Percentiles rank a stretch among this genome's conserved stretches.
phyloP scores from a whole-genome alignment of 2,113 vertebrate species.

The Dromas ardeola region DNA sequence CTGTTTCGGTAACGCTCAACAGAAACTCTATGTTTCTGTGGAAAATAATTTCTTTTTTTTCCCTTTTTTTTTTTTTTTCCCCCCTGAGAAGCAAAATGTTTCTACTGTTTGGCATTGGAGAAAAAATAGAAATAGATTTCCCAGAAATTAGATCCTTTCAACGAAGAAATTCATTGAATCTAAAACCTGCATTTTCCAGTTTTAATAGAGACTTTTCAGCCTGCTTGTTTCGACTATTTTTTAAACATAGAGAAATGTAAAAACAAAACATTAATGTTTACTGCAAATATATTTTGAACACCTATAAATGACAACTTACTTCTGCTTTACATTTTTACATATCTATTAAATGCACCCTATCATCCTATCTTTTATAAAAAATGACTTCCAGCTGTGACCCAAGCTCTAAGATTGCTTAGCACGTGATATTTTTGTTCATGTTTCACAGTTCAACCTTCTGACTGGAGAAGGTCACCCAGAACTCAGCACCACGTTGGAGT shows the following conservation, averaged over 20 bases:
- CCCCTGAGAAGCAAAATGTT: not conserved
- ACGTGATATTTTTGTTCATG: not conserved
- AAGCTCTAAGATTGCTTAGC: not conserved
- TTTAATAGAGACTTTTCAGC: not conserved
- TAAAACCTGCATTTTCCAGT: not conserved
- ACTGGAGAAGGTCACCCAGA: not conserved
- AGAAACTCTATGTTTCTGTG: not conserved
- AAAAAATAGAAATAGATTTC: not conserved
- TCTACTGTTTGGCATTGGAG: not conserved
- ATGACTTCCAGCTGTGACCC: rapidly evolving
- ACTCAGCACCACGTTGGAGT: not conserved
- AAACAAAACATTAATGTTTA: not conserved
- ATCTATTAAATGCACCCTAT: not conserved
- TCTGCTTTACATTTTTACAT: not conserved
- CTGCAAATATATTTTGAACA: not conserved
- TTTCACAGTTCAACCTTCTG: not conserved
- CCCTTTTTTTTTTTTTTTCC: too few species aligned
- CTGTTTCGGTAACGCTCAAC: not conserved
- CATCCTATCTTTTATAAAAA: not conserved
- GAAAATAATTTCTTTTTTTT: not conserved
- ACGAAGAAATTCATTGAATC: not conserved
- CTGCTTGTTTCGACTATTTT: not conserved
- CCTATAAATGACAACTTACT: not conserved
- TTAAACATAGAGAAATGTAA: not conserved
- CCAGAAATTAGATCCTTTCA: not conserved